Conservation (phyloP, 1,140 invertebrate genomes). For the Hyposmocoma kahamanoa region DNA sequence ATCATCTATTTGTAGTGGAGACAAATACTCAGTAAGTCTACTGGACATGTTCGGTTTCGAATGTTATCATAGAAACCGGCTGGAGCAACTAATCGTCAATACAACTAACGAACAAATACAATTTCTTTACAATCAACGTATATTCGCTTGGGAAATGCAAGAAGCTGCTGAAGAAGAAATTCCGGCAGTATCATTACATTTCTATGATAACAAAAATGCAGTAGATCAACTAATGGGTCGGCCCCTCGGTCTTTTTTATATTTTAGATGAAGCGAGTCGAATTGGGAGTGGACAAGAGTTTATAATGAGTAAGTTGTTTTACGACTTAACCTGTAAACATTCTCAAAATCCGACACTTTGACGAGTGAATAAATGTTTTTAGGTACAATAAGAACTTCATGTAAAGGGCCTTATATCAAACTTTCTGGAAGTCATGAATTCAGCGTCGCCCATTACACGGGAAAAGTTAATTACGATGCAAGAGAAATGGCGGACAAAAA, state of each 20-base stretch:
- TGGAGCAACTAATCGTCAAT: conserved; percentile 92
- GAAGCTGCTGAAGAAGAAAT: conserved; percentile 91
- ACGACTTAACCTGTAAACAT: too few species aligned
- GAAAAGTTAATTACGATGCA: conserved; percentile 87
- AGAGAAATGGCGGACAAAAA: conserved; percentile 90
- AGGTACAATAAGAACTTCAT: conserved; percentile 73
- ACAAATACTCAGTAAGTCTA: conserved; percentile 85
- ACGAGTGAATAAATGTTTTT: too few species aligned
- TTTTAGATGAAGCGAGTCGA: conserved; percentile 92
- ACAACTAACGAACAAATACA: conserved; percentile 92
- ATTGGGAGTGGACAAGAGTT: conserved; percentile 74
- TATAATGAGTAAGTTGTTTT: conserved; percentile 70
- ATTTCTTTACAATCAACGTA: conserved; percentile 89
- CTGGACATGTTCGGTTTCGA: conserved; percentile 94
- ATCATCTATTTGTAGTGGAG: conserved; percentile 81
- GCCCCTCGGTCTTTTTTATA: conserved; percentile 87
- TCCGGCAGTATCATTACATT: conserved; percentile 80
- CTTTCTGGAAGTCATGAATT: conserved; percentile 80
- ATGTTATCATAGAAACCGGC: conserved; percentile 88
- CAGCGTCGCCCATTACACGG: conserved; percentile 88
- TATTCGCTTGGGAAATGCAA: conserved; percentile 93
- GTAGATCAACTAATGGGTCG: conserved; percentile 90
- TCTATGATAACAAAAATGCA: conserved; percentile 90
- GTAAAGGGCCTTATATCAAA: conserved; percentile 77
- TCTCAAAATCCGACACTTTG: too few species aligned